Conservation (phyloP, 2,797 vertebrate species). For the Poecilia wingei region DNA sequence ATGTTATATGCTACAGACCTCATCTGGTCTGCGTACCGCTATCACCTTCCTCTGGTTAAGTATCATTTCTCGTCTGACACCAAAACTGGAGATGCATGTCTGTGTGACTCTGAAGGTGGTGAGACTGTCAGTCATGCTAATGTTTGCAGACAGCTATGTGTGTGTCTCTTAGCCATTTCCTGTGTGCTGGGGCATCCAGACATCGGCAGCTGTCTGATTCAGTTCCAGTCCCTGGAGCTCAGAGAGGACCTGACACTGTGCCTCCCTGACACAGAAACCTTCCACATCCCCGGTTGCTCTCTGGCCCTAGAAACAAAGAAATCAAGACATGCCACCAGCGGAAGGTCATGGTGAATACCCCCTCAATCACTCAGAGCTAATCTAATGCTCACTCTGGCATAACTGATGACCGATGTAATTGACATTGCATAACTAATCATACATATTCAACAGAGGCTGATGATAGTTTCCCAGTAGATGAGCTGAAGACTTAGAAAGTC, state of each 20-base stretch:
- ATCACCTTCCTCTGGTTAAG: constrained; percentile 49
- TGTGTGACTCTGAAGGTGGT: constrained; percentile 54
- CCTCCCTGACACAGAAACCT: constrained; percentile 65
- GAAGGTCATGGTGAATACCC: constrained; percentile 58
- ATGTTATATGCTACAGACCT: constrained; percentile 14
- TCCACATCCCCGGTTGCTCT: constrained; percentile 15
- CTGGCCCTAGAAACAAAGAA: constrained; percentile 31
- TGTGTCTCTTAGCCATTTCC: constrained; percentile 74
- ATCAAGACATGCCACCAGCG: constrained; percentile 26
- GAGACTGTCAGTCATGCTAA: constrained; percentile 75
- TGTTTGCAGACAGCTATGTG: constrained; percentile 68
- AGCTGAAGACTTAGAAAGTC: constrained; percentile 62
- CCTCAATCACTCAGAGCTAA: constrained; percentile 55
- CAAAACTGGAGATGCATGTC: constrained; percentile 52
- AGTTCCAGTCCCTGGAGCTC: constrained; percentile 65
- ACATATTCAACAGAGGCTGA: constrained; percentile 62
- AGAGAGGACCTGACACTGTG: constrained; percentile 67
- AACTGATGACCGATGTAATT: constrained; percentile 75
- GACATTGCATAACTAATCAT: constrained; percentile 77
- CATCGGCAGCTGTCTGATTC: constrained; percentile 77
- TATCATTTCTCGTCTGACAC: constrained; percentile 59
- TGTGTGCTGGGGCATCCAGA: constrained; percentile 62
- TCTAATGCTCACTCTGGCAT: constrained; percentile 66
- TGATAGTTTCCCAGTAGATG: constrained; percentile 54
- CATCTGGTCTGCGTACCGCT: not conserved